Evolutionary conservation across 1,140 invertebrate genomes (phyloP).

Genomic region (Asobara japonica): DNA sequence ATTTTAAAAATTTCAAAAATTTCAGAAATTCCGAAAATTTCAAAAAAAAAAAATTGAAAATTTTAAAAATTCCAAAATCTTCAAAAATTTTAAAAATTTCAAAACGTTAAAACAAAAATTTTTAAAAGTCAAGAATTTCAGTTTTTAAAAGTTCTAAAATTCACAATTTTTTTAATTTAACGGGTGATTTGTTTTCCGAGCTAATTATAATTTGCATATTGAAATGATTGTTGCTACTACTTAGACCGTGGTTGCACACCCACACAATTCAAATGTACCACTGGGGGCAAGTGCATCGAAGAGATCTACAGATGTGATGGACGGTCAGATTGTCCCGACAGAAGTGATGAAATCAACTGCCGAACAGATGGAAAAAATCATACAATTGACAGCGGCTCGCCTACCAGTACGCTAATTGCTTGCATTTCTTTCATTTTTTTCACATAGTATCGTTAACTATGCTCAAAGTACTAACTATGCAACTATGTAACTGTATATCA

Average conservation of each 20-base stretch:
- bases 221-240: constrained; percentile 40
- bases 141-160: too few relatives aligned
- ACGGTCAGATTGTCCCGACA: constrained; percentile 75
- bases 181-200: background rate
- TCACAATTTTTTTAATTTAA: too few relatives aligned
- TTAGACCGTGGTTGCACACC: constrained; percentile 63
- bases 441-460: background rate
- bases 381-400: constrained; percentile 51
- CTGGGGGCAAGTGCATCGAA: constrained; percentile 68
- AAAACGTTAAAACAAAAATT: too few relatives aligned
- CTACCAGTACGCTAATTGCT: constrained; percentile 60
- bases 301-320: constrained; percentile 74
- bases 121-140: too few relatives aligned
- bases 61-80: too few relatives aligned
- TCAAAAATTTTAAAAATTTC: too few relatives aligned
- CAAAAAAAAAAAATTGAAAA: too few relatives aligned
- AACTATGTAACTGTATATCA: background rate
- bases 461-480: background rate
- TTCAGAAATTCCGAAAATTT: too few relatives aligned
- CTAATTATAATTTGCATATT: constrained; percentile 21
- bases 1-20: too few relatives aligned
- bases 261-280: constrained; percentile 67
- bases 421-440: constrained; percentile 20
- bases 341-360: constrained; percentile 75
- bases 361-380: constrained; percentile 44